Percentiles rank a stretch among this genome's conserved stretches.
phyloP scores from a whole-genome alignment of 2,888 invertebrate genomes.

The Holacanthella duospinosa region DNA sequence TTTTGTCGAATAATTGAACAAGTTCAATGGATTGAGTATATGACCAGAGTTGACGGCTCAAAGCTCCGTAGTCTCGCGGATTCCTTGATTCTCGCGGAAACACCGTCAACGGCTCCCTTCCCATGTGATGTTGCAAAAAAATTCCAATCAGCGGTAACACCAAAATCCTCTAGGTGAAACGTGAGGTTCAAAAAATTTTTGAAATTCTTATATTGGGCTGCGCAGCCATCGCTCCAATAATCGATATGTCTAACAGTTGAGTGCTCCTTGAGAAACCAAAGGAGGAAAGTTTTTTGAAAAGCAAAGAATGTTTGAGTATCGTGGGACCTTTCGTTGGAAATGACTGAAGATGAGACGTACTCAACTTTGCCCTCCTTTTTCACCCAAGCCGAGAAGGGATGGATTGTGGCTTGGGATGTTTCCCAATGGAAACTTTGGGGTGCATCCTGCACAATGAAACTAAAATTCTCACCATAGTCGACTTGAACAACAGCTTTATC shows the following conservation, averaged over 20 bases:
- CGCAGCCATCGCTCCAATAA: slow-evolving; percentile 10
- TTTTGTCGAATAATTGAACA: neutral
- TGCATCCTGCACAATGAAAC: slow-evolving; percentile 31
- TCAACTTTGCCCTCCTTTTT: neutral
- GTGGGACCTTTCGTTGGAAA: slow-evolving; percentile 27
- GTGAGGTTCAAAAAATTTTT: slow-evolving; percentile 6
- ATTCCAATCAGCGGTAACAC: slow-evolving; percentile 3
- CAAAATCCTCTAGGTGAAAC: neutral
- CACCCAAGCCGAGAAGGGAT: slow-evolving; percentile 26
- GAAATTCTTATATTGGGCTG: no score
- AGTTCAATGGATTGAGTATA: neutral
- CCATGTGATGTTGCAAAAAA: no score
- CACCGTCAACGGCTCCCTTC: slow-evolving; percentile 1
- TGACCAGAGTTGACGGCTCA: neutral
- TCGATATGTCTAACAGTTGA: neutral
- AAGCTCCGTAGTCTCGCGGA: neutral
- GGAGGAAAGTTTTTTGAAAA: slow-evolving; percentile 18
- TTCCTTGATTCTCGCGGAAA: neutral
- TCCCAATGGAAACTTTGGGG: slow-evolving; percentile 33
- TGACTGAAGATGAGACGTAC: slow-evolving; percentile 9
- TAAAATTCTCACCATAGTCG: slow-evolving; percentile 36
- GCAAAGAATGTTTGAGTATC: slow-evolving; percentile 20
- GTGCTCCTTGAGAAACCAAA: slow-evolving; percentile 1
- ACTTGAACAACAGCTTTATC: slow-evolving; percentile 18
- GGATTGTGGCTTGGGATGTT: slow-evolving; percentile 31